Evolutionary conservation across 2,797 vertebrate genomes (phyloP), one percentile per base, ranked within the genome.

Genomic region (Myotis daubentonii): DNA sequence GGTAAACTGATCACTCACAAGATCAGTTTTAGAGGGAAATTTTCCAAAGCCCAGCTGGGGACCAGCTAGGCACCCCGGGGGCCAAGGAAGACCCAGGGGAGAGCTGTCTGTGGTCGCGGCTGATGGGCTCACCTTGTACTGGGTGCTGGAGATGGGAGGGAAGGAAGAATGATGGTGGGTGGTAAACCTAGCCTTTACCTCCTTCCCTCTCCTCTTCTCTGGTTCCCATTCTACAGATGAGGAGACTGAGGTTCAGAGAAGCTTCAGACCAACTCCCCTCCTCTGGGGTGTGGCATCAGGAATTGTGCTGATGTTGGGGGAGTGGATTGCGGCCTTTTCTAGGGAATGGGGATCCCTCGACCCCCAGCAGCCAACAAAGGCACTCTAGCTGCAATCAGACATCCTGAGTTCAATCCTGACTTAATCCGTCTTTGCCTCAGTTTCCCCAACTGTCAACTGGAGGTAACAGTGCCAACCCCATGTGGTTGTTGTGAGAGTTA

Each of bases 191-290:
- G 23, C 23, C 36, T 78, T 71, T 3, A 17, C 68, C 55, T 25
- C 23, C 28, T 17, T 5, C 0, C 60, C 36, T 38, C 22, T 38
- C 47, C 49, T 53, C 16, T 22, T 30, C 74, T 79, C 55, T 30
- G 49, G 51, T 23, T 44, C 92, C 79, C 70, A 41, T 65, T 68
- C 60, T 44, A 74, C 75, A 74, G 83, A 84, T 55, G 71, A 80
- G 51, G 57, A 84, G 33, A 49, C 80, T 19, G 68, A 91, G 65
- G 41, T 25, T 74, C 75, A 44, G 33, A 89, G 71, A 74, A 20
- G 22, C 38, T 74, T 28, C 51, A n/a, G n/a, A 33, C 20, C n/a
- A 22, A 65, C 20, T 71, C n/a, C 51, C 28, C 19, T 13, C 38
- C 44, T 25, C 41, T 0, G 8, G 19, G 16, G 11, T 8, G 16